These are phyloP conservation scores for Gallinago undulata DNA, from an alignment of 2,113 vertebrate species.

Conservation along the genomic window DNA sequence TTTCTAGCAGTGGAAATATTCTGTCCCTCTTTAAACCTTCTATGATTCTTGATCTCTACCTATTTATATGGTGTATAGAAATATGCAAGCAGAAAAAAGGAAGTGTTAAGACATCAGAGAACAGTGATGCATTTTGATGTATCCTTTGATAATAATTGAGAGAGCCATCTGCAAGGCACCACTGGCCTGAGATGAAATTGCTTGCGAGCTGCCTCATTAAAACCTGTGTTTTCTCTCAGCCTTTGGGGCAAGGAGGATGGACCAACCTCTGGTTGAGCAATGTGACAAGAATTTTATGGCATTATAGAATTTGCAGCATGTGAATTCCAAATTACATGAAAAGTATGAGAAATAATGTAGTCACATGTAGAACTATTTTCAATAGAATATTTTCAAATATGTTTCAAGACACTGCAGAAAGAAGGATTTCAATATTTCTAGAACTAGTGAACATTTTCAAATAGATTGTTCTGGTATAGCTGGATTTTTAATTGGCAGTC, in stretches of 20 bases:
- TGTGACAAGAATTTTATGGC: rapidly evolving
- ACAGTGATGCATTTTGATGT: neutral
- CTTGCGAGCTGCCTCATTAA: neutral
- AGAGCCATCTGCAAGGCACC: neutral
- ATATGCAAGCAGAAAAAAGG: neutral
- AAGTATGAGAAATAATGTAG: neutral
- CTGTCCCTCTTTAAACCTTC: neutral
- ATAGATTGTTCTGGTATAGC: neutral
- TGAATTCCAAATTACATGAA: neutral
- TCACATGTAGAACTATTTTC: neutral
- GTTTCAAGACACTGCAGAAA: neutral
- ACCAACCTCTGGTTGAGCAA: too few species aligned
- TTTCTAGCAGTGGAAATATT: neutral
- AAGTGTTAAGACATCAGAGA: neutral
- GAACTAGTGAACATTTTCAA: neutral
- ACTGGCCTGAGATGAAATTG: neutral
- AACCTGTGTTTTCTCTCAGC: neutral
- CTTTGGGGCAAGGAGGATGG: neutral
- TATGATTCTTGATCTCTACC: neutral
- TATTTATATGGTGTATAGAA: neutral
- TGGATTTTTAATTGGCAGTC: neutral
- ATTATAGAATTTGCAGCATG: neutral
- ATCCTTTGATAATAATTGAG: neutral
- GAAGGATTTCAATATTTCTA: neutral
- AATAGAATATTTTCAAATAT: neutral